Evolutionary conservation across 2,113 vertebrate genomes (phyloP).

Genomic region (Patagioenas fasciata): DNA sequence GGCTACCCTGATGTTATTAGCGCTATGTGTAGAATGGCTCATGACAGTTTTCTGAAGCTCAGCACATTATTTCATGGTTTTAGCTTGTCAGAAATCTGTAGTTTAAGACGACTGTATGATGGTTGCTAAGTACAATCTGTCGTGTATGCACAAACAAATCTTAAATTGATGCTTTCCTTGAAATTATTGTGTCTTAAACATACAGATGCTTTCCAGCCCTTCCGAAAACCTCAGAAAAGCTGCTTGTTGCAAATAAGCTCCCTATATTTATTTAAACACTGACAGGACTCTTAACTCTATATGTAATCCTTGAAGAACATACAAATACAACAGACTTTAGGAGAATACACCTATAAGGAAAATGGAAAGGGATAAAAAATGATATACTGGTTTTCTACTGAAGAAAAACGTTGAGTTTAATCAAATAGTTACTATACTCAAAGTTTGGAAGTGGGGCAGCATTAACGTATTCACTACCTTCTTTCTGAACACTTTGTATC

Average conservation of each 20-base stretch:
- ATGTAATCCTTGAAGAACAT: slow-evolving; percentile 17
- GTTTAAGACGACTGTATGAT: neutral
- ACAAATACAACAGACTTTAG: slow-evolving; percentile 13
- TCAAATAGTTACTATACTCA: neutral
- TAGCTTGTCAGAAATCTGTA: neutral
- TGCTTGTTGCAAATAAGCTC: neutral
- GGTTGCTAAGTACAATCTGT: slow-evolving; percentile 30
- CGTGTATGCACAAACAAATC: slow-evolving; percentile 32
- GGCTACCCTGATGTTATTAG: slow-evolving; percentile 12
- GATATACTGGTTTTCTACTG: neutral
- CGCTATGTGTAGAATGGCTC: neutral
- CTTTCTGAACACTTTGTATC: slow-evolving; percentile 9
- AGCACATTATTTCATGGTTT: neutral
- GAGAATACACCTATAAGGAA: neutral
- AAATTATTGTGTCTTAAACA: slow-evolving; percentile 33
- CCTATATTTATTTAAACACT: neutral
- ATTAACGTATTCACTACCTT: slow-evolving; percentile 19
- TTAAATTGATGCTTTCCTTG: slow-evolving; percentile 20
- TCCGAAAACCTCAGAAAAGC: slow-evolving; percentile 23
- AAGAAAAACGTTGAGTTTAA: neutral
- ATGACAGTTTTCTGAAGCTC: slow-evolving; percentile 4
- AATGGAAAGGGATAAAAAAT: neutral
- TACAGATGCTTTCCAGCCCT: slow-evolving; percentile 19
- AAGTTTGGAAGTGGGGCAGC: neutral
- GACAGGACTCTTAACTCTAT: neutral